phyloP scores from a whole-genome alignment of 2,113 vertebrate genomes.

The Toxotes chatareus region DNA sequence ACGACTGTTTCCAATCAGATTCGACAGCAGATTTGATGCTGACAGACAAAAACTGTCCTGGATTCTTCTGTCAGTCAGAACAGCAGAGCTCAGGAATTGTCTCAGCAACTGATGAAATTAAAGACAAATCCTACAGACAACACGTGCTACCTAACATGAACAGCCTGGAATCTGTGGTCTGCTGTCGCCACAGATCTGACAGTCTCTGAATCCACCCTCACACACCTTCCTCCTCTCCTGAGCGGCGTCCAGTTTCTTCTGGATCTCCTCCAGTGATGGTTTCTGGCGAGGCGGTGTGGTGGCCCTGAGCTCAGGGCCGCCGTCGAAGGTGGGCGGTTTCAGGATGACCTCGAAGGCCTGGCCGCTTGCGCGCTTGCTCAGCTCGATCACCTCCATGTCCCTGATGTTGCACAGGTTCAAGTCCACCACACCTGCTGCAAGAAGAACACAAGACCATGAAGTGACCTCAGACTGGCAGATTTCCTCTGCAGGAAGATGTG shows the following conservation, averaged over 20 bases:
- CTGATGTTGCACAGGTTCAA: slow-evolving; percentile 95
- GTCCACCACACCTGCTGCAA: slow-evolving; percentile 89
- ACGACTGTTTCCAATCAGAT: no score
- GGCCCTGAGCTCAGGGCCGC: slow-evolving; percentile 89
- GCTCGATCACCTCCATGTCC: slow-evolving; percentile 97
- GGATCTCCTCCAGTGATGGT: slow-evolving; percentile 93
- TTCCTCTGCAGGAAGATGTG: neutral
- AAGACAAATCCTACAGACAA: neutral
- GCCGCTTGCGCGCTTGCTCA: slow-evolving; percentile 93
- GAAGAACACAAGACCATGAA: neutral
- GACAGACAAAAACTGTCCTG: no score
- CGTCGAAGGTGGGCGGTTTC: slow-evolving; percentile 92
- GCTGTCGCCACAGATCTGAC: no score
- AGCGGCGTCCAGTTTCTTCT: slow-evolving; percentile 93
- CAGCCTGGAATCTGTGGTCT: neutral
- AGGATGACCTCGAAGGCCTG: slow-evolving; percentile 98
- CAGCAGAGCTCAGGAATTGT: neutral
- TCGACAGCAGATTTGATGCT: no score
- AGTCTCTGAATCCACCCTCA: neutral
- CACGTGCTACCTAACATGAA: neutral
- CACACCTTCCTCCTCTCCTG: slow-evolving; percentile 93
- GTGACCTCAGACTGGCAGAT: no score
- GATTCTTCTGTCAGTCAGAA: no score
- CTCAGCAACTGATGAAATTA: neutral
- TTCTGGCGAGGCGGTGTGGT: slow-evolving; percentile 89